These are phyloP conservation scores for Phacellophora camtschatica DNA, from an alignment of 30 jellyfish, hydroid and myxozoan species.

Conservation along the genomic window DNA sequence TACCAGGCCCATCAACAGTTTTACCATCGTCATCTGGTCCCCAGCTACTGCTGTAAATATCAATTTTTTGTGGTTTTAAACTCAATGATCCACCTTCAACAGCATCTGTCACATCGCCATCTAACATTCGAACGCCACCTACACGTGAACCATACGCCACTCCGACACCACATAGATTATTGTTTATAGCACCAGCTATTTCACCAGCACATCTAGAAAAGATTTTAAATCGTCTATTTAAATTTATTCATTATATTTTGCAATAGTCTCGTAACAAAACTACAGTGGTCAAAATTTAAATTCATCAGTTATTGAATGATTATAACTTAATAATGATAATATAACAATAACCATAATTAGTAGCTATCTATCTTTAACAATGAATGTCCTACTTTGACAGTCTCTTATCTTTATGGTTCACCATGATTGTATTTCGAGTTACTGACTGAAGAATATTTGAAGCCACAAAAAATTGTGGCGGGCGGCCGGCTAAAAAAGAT, in stretches of 20 bases:
- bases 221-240: background rate
- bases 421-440: background rate
- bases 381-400: slow-evolving; percentile 50
- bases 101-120: slow-evolving; percentile 97
- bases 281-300: too few relatives aligned
- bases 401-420: background rate
- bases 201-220: slow-evolving; percentile 93
- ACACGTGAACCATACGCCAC: slow-evolving; percentile 87
- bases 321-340: too few relatives aligned
- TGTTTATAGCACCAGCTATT: slow-evolving; percentile 83
- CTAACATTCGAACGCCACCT: slow-evolving; percentile 95
- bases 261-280: too few relatives aligned
- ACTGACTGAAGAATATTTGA: background rate
- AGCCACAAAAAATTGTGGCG: too few relatives aligned
- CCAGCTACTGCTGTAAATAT: slow-evolving; percentile 95
- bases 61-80: slow-evolving; percentile 74
- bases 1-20: slow-evolving; percentile 96
- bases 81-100: slow-evolving; percentile 94
- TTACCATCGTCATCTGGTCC: slow-evolving; percentile 99
- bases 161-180: slow-evolving; percentile 88
- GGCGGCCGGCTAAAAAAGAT: too few relatives aligned
- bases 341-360: too few relatives aligned
- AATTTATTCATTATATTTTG: background rate
- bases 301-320: too few relatives aligned
- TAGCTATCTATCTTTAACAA: slow-evolving; percentile 66